Evolutionary conservation across 1,140 invertebrate genomes (phyloP).

Genomic region (Aphis gossypii): DNA sequence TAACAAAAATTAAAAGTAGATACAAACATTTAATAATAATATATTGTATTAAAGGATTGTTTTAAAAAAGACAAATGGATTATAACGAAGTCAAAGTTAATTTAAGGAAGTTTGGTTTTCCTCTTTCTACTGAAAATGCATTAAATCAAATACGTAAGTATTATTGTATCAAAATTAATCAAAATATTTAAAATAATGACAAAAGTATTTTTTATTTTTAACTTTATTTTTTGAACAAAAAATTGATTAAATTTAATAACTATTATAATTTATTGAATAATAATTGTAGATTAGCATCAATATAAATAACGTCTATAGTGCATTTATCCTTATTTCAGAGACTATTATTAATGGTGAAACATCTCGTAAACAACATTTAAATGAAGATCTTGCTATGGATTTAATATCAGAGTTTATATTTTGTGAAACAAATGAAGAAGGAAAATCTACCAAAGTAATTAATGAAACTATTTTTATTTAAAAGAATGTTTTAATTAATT

Average conservation of each 20-base stretch:
- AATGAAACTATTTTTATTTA: slow-evolving; percentile 10
- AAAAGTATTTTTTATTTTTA: not conserved
- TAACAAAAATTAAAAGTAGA: not conserved
- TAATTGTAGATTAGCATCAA: too few species aligned
- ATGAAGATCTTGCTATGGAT: slow-evolving; percentile 74
- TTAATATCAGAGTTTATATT: slow-evolving; percentile 85
- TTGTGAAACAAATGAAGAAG: slow-evolving; percentile 75
- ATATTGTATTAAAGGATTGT: not conserved
- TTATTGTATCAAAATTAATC: not conserved
- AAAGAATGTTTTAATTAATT: not conserved
- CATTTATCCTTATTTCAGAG: slow-evolving; percentile 60
- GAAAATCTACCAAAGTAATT: slow-evolving; percentile 63
- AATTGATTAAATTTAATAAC: not conserved
- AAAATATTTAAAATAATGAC: not conserved
- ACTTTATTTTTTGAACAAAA: not conserved
- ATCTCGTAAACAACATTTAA: slow-evolving; percentile 66
- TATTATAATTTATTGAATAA: too few species aligned
- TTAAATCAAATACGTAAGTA: slow-evolving; percentile 70
- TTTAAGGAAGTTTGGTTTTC: slow-evolving; percentile 71
- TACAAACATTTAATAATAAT: not conserved
- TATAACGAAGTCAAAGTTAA: slow-evolving; percentile 63
- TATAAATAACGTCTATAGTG: not conserved
- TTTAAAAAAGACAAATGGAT: slow-evolving; percentile 9
- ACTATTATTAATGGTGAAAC: slow-evolving; percentile 61
- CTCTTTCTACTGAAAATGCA: slow-evolving; percentile 72